Evolutionary conservation across 2,113 vertebrate genomes (phyloP).

Genomic region (Pseudolaguvia tuberculata): DNA sequence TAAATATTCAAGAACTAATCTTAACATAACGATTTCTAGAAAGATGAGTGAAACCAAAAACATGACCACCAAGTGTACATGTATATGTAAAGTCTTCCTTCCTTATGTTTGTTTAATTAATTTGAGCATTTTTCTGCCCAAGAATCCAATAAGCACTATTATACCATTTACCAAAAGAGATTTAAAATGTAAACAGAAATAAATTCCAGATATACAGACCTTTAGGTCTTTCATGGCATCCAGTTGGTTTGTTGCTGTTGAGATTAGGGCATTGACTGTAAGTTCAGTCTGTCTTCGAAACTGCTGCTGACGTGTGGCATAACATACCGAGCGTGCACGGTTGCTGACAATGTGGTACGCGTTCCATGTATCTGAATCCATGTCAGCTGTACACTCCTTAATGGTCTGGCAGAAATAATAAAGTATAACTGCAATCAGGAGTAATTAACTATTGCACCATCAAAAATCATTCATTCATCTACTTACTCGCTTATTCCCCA

Average conservation of each 20-base stretch:
- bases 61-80: too few species aligned
- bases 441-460: background rate
- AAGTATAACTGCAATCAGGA: background rate
- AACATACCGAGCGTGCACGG: constrained; percentile 74
- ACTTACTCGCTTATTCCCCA: too few species aligned
- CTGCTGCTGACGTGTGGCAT: constrained; percentile 73
- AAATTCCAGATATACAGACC: constrained; percentile 50
- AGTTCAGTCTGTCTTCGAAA: constrained; percentile 70
- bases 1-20: too few species aligned
- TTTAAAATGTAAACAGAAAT: background rate
- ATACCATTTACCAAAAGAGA: background rate
- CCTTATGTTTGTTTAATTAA: too few species aligned
- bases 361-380: constrained; percentile 78
- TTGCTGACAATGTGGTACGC: constrained; percentile 81
- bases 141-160: too few species aligned
- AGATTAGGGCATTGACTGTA: constrained; percentile 73
- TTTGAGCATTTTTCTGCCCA: too few species aligned
- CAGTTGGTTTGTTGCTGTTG: constrained; percentile 70
- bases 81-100: too few species aligned
- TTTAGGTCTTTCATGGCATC: constrained; percentile 74
- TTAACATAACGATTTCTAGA: too few species aligned
- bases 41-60: too few species aligned
- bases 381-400: constrained; percentile 69
- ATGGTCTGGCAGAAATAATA: constrained; percentile 58
- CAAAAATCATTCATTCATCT: too few species aligned